phyloP scores from a whole-genome alignment of 2,113 vertebrate species.

The Chloropsis cyanopogon region DNA sequence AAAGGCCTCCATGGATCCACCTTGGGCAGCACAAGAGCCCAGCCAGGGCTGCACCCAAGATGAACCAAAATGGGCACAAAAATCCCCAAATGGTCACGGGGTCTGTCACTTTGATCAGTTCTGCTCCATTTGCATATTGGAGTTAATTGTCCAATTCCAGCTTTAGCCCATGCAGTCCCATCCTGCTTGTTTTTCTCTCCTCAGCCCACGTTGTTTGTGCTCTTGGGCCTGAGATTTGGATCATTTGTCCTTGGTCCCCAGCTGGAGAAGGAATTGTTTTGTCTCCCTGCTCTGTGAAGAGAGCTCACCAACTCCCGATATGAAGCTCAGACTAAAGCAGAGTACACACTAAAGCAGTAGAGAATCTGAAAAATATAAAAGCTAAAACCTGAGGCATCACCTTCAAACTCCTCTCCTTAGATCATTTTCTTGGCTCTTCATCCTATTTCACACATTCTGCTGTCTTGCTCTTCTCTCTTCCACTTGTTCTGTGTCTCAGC shows the following conservation, averaged over 20 bases:
- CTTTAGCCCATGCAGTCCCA: background rate
- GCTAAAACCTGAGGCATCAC: background rate
- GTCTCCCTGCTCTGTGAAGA: background rate
- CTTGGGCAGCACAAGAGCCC: background rate
- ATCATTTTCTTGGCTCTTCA: background rate
- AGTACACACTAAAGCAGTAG: background rate
- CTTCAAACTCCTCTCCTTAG: background rate
- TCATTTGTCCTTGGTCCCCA: background rate
- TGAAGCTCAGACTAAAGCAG: background rate
- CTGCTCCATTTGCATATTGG: background rate
- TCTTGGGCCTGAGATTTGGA: background rate
- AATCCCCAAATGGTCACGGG: accelerated
- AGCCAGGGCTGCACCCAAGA: background rate
- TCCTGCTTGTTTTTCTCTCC: background rate
- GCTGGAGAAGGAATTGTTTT: background rate
- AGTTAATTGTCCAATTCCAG: background rate
- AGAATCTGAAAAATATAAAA: background rate
- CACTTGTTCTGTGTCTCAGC: background rate
- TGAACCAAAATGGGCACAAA: background rate
- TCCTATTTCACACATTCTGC: background rate
- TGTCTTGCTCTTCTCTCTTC: background rate
- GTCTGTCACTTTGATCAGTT: background rate
- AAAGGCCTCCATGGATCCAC: background rate
- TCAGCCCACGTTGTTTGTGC: background rate
- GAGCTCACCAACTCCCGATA: background rate